A percentile compares a stretch with the other conserved stretches of the same genome.
Conservation (phyloP, 2,888 invertebrate species). For the Papilio elwesi region DNA sequence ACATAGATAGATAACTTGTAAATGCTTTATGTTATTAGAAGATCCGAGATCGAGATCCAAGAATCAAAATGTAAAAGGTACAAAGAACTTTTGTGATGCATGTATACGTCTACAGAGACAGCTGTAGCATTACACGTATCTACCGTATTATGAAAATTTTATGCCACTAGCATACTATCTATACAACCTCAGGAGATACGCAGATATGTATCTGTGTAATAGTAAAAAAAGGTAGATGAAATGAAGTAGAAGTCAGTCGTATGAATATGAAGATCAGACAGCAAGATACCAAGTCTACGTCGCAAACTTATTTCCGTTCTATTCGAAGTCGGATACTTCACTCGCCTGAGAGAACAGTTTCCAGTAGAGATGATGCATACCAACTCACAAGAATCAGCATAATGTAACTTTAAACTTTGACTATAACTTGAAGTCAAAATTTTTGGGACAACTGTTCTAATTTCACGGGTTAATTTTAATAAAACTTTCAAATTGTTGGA, state of each 20-base stretch:
- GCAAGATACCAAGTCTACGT: conserved; percentile 4
- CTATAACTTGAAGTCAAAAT: conserved; percentile 5
- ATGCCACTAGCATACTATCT: too few species aligned
- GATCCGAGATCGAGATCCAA: too few species aligned
- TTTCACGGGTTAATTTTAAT: conserved; percentile 47
- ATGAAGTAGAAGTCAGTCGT: background rate
- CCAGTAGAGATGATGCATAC: conserved; percentile 15
- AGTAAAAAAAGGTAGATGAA: background rate
- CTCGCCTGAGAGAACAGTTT: conserved; percentile 1
- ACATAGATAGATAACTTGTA: too few species aligned
- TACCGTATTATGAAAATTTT: too few species aligned
- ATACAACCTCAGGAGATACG: too few species aligned
- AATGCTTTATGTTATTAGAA: too few species aligned
- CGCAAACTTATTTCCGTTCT: conserved; percentile 25
- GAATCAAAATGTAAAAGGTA: too few species aligned
- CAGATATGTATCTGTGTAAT: too few species aligned
- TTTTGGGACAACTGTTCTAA: conserved; percentile 21
- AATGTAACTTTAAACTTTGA: conserved; percentile 20
- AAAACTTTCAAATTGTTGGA: background rate
- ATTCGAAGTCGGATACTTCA: conserved; percentile 7
- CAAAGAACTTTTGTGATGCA: too few species aligned
- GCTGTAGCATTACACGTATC: too few species aligned
- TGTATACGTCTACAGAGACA: too few species aligned
- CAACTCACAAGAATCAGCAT: conserved; percentile 25
- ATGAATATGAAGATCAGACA: conserved; percentile 11